phyloP scores from a whole-genome alignment of 2,797 vertebrate genomes.

The Yasuhikotakia modesta region DNA sequence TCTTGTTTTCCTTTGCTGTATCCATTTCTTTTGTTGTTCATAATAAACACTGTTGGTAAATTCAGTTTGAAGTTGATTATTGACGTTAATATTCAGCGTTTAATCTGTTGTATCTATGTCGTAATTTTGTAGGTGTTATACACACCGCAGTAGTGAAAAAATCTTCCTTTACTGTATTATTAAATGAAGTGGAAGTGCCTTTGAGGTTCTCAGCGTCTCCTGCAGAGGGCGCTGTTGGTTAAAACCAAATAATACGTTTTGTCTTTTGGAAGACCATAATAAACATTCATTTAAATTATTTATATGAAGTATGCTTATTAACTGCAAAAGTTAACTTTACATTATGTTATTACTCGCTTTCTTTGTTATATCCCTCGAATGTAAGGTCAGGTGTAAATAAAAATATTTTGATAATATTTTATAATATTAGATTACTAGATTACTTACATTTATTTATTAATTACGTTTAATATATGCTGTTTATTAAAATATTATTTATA shows the following conservation, averaged over 20 bases:
- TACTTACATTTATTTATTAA: no score
- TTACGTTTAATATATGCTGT: no score
- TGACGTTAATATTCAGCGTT: neutral
- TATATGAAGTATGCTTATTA: neutral
- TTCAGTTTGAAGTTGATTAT: neutral
- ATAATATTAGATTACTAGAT: no score
- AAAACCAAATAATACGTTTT: no score
- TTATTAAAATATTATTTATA: no score
- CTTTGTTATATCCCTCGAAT: neutral
- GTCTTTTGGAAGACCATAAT: no score
- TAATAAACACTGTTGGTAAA: constrained; percentile 45
- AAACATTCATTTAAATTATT: no score
- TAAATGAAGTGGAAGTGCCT: neutral
- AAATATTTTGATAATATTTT: no score
- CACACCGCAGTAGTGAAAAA: no score
- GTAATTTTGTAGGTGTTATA: neutral
- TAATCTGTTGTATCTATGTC: neutral
- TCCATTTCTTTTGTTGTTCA: constrained; percentile 40
- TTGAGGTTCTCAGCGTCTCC: neutral
- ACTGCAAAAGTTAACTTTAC: neutral
- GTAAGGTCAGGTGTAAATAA: no score
- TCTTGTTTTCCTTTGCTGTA: constrained; percentile 26
- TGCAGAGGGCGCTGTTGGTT: neutral
- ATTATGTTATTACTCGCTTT: neutral
- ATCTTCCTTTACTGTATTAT: no score